Evolutionary conservation across 2,888 invertebrate genomes (phyloP).

Genomic region (Notodonta ziczac): DNA sequence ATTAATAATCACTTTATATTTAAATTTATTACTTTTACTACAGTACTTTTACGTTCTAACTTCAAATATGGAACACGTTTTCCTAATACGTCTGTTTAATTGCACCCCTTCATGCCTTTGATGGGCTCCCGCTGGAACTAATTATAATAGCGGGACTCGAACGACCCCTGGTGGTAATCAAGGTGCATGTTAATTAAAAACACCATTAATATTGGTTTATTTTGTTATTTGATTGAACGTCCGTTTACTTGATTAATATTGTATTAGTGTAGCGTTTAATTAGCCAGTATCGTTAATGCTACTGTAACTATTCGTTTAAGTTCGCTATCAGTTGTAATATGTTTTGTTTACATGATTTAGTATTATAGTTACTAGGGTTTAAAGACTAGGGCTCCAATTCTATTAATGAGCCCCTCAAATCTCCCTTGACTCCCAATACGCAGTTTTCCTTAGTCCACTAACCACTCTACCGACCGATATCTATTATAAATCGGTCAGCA

Average conservation of each 20-base stretch:
- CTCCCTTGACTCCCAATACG: too few relatives aligned
- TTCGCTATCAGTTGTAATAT: too few relatives aligned
- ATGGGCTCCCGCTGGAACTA: conserved; percentile 47
- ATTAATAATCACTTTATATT: conserved; percentile 3
- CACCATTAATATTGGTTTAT: conserved; percentile 51
- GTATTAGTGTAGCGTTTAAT: neutral
- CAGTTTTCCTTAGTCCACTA: too few relatives aligned
- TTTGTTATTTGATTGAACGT: conserved; percentile 4
- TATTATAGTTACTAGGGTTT: too few relatives aligned
- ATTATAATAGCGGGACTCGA: conserved; percentile 61
- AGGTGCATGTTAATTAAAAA: conserved; percentile 60
- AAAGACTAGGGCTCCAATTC: too few relatives aligned
- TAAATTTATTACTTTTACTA: conserved; percentile 11
- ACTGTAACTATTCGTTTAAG: too few relatives aligned
- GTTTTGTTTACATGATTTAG: too few relatives aligned
- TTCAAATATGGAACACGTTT: conserved; percentile 37
- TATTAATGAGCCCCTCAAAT: too few relatives aligned
- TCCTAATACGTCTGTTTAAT: conserved; percentile 60
- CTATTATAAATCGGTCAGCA: too few relatives aligned
- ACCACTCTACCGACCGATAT: too few relatives aligned
- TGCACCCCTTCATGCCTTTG: conserved; percentile 51
- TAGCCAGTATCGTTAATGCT: neutral
- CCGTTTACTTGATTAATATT: neutral
- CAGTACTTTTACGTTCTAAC: neutral
- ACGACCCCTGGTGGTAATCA: conserved; percentile 36